These are phyloP conservation scores for Ceratina calcarata DNA, from an alignment of 1,140 invertebrate genomes.

Conservation along the genomic window DNA sequence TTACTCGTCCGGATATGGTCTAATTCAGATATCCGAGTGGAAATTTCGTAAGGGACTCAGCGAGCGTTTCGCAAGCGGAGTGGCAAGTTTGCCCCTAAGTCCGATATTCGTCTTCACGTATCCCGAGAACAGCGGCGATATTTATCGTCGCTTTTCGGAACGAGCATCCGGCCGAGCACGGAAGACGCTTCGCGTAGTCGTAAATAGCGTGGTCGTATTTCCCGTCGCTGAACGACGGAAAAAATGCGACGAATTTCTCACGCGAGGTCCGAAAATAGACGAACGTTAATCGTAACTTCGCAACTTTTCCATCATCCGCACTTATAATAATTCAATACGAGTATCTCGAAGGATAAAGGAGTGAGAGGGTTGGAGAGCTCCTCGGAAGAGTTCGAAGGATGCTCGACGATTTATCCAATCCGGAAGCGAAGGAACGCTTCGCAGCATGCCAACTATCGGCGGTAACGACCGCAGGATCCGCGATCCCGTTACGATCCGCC, in stretches of 20 bases:
- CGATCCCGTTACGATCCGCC: slow-evolving; percentile 37
- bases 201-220: slow-evolving; percentile 43
- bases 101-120: slow-evolving; percentile 52
- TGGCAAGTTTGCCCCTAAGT: no score
- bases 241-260: slow-evolving; percentile 27
- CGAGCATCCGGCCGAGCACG: slow-evolving; percentile 33
- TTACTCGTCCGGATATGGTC: no score
- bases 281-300: slow-evolving; percentile 19
- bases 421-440: background rate
- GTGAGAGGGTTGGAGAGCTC: no score
- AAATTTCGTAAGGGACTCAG: no score
- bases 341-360: no score
- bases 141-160: slow-evolving; percentile 43
- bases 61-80: no score
- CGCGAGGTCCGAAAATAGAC: slow-evolving; percentile 22
- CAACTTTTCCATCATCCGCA: background rate
- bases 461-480: background rate
- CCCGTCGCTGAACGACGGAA: background rate
- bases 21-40: no score
- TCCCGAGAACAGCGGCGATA: slow-evolving; percentile 38
- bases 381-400: no score
- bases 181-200: slow-evolving; percentile 35
- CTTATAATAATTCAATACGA: background rate
- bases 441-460: background rate
- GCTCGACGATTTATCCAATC: background rate